Conservation (phyloP, 2,113 vertebrate species). For the Takifugu bimaculatus region DNA sequence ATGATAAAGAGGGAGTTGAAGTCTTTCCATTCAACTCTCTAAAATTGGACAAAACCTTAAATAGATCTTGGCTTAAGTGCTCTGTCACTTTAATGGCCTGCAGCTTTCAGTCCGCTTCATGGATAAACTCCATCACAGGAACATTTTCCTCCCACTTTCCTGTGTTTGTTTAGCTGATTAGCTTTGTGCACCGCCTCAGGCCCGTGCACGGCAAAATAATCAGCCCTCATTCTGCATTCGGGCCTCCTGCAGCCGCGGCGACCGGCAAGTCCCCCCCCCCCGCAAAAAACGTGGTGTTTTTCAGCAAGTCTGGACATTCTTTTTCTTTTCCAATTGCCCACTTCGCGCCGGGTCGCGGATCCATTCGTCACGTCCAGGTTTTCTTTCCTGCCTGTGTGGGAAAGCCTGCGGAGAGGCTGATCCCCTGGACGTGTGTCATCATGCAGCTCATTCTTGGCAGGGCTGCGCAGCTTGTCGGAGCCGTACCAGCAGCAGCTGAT, state of each 20-base stretch:
- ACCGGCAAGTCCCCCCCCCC: too few species aligned
- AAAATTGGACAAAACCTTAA: not conserved
- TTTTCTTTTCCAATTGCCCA: too few species aligned
- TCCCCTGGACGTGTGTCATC: slow-evolving; percentile 32
- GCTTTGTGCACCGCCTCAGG: not conserved
- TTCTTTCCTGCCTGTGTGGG: slow-evolving; percentile 8
- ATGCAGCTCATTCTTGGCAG: slow-evolving; percentile 25
- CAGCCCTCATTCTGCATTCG: not conserved
- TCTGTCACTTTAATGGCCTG: not conserved
- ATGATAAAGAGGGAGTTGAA: too few species aligned
- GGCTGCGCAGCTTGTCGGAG: not conserved
- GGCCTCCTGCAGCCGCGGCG: not conserved
- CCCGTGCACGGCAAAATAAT: not conserved
- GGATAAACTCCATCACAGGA: not conserved
- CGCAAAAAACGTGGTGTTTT: not conserved
- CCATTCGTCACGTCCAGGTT: not conserved
- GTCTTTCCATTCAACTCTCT: too few species aligned
- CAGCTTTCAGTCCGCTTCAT: not conserved
- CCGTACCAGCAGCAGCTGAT: slow-evolving; percentile 34
- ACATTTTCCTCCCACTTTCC: not conserved
- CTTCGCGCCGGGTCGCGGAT: not conserved
- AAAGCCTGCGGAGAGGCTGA: slow-evolving; percentile 1
- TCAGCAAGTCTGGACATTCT: too few species aligned
- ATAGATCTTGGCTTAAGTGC: not conserved
- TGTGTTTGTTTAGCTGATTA: slow-evolving; percentile 14